Conservation (phyloP, 2,888 invertebrate species). For the Coenonympha arcania region DNA sequence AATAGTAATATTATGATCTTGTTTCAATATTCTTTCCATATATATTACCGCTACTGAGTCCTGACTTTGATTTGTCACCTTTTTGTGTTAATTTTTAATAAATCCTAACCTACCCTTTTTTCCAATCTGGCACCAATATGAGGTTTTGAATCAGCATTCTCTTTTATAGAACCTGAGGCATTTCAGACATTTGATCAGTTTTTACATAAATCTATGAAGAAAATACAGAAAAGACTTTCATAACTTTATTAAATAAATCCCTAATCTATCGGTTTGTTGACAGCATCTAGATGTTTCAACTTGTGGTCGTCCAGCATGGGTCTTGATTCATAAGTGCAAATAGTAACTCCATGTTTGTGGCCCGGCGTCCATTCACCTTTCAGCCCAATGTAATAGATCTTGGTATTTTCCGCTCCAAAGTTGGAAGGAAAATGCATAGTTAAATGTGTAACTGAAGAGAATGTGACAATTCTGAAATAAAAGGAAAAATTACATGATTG, state of each 20-base stretch:
- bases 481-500: not conserved
- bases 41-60: too few species aligned
- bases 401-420: constrained; percentile 88
- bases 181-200: too few species aligned
- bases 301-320: constrained; percentile 92
- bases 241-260: constrained; percentile 1
- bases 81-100: too few species aligned
- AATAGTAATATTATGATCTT: not conserved
- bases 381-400: constrained; percentile 94
- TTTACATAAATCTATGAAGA: not conserved
- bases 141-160: too few species aligned
- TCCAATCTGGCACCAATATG: too few species aligned
- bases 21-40: not conserved
- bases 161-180: too few species aligned
- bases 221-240: not conserved
- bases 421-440: constrained; percentile 92
- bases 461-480: constrained; percentile 87
- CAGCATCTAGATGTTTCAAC: constrained; percentile 76
- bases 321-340: constrained; percentile 90
- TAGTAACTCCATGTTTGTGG: constrained; percentile 90
- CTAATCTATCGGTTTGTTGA: constrained; percentile 73
- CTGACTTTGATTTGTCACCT: too few species aligned
- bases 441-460: constrained; percentile 91
- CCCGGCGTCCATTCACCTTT: constrained; percentile 92
- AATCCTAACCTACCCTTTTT: too few species aligned